These are phyloP conservation scores for Ligdia adustata DNA, from an alignment of 2,888 invertebrate genomes.

Conservation along the genomic window DNA sequence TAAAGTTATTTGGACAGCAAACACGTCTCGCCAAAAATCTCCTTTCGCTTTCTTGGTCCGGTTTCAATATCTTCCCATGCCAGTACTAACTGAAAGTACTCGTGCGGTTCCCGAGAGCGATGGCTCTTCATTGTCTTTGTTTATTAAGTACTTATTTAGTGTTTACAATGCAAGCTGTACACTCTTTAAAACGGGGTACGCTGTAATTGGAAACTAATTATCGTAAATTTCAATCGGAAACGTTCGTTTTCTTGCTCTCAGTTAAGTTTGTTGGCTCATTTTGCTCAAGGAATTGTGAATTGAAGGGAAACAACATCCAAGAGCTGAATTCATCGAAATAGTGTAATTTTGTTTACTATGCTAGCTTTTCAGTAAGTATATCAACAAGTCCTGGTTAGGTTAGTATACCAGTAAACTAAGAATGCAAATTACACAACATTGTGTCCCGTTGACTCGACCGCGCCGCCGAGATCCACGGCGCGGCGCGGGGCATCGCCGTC, in stretches of 20 bases:
- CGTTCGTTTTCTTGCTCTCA: too few species aligned
- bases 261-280: too few species aligned
- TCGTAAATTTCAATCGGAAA: too few species aligned
- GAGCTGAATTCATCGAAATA: too few species aligned
- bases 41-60: conserved; percentile 23
- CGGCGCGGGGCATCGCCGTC: conserved; percentile 27
- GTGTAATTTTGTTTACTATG: too few species aligned
- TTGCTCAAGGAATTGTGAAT: too few species aligned
- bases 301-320: too few species aligned
- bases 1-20: conserved; percentile 11
- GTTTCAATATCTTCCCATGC: conserved; percentile 20
- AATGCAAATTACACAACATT: conserved; percentile 46
- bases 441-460: too few species aligned
- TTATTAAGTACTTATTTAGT: too few species aligned
- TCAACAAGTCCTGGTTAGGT: conserved; percentile 31
- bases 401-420: conserved; percentile 44
- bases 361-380: conserved; percentile 9
- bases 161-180: background rate
- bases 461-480: too few species aligned
- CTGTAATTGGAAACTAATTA: too few species aligned
- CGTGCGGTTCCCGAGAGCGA: background rate
- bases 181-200: too few species aligned
- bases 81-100: conserved; percentile 8
- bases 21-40: conserved; percentile 8
- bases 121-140: background rate